Base-by-base conservation (phyloP, 2,888 invertebrate species). In the Ectemnius cavifrons region DNA sequence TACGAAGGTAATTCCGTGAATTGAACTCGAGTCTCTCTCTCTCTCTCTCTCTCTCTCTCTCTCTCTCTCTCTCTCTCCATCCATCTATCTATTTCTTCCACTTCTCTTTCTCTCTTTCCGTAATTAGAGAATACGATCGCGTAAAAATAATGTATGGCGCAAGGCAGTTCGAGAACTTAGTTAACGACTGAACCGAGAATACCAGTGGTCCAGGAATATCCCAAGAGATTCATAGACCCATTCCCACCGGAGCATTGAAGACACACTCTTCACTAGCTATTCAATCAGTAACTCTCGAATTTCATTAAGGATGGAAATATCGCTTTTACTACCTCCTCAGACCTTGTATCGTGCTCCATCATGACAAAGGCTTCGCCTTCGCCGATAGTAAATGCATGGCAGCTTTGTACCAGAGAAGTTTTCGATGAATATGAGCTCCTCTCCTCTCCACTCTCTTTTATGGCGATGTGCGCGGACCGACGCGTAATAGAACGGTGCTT, bases 241-340 rank as follows among this genome's bases (percentile, higher is more conserved):
- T 14, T 52, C 18, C 11, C 11, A 3, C 2, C 3, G 11, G 20
- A 27, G 8, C 37, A 27, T 6, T 20, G 37, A 59, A n/a, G 59
- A n/a, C 28, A 27, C 47, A 37, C 52, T 61, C 60, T 67, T 60
- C 27, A 49, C 49, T 27, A 37, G 52, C 18, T 37, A 67, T 61
- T 23, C 52, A 37, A 28, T 45, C 52, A 27, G 28, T n/a, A 49
- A 66, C 49, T 0, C 13, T 61, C 27, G 60, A 67, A 67, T 67
- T 67, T 67, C 67, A 67, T 67, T 67, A 67, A 61, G 20, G 37
- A 37, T 18, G 16, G 28, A 61, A 67, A 67, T 67, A 52, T 67
- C 60, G 52, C 61, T 61, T 67, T 49, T 28, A 18, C 23, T n/a
- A 49, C 37, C 49, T 59, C 4, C 3, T 4, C 37, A 37, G 37